These are phyloP conservation scores for Melieria picta DNA, from an alignment of 2,888 invertebrate genomes.

Conservation along the genomic window DNA sequence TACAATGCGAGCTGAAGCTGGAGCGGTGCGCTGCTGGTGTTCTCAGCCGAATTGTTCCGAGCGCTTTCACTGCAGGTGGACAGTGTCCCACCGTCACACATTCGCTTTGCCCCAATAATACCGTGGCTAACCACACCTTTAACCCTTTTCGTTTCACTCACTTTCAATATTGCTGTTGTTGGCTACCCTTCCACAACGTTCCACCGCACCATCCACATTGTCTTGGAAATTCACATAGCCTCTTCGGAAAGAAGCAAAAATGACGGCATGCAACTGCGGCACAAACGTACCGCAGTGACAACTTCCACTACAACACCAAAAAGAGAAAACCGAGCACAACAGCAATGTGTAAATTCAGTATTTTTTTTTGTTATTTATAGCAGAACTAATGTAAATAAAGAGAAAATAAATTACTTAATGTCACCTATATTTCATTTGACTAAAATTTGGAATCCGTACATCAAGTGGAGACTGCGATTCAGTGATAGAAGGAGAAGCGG, in stretches of 20 bases:
- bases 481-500: too few relatives aligned
- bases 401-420: too few relatives aligned
- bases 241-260: not conserved
- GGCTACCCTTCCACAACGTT: not conserved
- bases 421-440: too few relatives aligned
- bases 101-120: not conserved
- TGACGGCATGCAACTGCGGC: not conserved
- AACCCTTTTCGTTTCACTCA: constrained; percentile 20
- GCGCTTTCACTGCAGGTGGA: not conserved
- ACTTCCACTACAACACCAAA: not conserved
- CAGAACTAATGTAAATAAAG: too few relatives aligned
- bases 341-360: not conserved
- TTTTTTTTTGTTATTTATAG: too few relatives aligned
- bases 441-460: too few relatives aligned
- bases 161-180: not conserved
- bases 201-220: not conserved
- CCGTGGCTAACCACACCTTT: constrained; percentile 38
- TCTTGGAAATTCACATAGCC: not conserved
- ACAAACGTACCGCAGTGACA: not conserved
- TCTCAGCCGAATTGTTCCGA: too few relatives aligned
- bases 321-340: not conserved
- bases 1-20: not conserved
- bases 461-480: too few relatives aligned
- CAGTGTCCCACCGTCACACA: not conserved
- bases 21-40: too few relatives aligned